phyloP scores from a whole-genome alignment of 64 coral and sea anemone genomes.

The Porites australiensis region DNA sequence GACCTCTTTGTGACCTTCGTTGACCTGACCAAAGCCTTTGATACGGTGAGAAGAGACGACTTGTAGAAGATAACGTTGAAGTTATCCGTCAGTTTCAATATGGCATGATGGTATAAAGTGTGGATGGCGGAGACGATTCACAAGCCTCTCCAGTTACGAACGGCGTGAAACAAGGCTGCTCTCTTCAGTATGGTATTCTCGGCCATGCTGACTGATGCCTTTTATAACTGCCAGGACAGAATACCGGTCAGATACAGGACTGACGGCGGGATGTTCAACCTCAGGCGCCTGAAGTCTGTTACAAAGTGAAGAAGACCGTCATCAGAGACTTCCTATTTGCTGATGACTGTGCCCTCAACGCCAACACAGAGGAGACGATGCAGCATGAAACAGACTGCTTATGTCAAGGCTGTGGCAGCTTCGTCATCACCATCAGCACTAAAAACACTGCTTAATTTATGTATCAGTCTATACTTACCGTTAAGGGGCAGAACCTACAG shows the following conservation, averaged over 20 bases:
- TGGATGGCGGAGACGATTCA: no score
- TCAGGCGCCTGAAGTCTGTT: slow-evolving; percentile 1
- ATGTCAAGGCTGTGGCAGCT: slow-evolving; percentile 2
- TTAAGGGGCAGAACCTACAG: no score
- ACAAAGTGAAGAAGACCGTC: background rate
- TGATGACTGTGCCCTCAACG: no score
- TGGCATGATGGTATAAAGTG: slow-evolving; percentile 16
- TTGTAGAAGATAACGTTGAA: slow-evolving; percentile 38
- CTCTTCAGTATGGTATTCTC: slow-evolving; percentile 46
- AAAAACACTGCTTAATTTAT: slow-evolving; percentile 59
- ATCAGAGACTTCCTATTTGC: slow-evolving; percentile 32
- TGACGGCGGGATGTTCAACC: slow-evolving; percentile 53
- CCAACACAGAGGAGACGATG: no score
- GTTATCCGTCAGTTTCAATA: slow-evolving; percentile 45
- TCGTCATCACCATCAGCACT: slow-evolving; percentile 57
- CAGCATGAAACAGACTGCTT: slow-evolving; percentile 17
- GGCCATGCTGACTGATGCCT: slow-evolving; percentile 50
- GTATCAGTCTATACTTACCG: slow-evolving; percentile 13
- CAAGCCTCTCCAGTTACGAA: background rate
- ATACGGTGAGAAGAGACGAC: slow-evolving; percentile 14
- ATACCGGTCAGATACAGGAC: slow-evolving; percentile 7
- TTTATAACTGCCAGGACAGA: background rate
- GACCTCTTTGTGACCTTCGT: slow-evolving; percentile 44
- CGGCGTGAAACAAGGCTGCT: slow-evolving; percentile 40
- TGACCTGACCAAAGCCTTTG: slow-evolving; percentile 53